phyloP scores from a whole-genome alignment of 2,888 invertebrate genomes.

The Sarcophaga rosellei region DNA sequence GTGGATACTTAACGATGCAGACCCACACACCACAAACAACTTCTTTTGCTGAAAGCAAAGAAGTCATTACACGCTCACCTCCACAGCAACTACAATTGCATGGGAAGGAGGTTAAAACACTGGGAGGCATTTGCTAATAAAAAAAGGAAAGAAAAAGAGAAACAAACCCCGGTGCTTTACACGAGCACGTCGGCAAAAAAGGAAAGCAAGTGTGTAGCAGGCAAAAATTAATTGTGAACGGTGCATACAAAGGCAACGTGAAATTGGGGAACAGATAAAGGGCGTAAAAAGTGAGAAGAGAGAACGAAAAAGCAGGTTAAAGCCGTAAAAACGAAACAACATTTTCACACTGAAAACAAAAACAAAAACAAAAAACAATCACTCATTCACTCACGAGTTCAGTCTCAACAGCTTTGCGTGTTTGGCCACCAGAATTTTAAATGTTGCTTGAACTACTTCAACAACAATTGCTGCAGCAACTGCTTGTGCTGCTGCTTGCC shows the following conservation, averaged over 20 bases:
- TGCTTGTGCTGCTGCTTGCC: neutral
- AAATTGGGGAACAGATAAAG: slow-evolving; percentile 1
- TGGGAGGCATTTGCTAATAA: neutral
- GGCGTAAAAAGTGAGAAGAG: slow-evolving; percentile 23
- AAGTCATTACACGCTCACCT: no score
- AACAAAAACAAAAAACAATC: neutral
- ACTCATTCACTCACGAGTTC: neutral
- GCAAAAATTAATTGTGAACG: slow-evolving; percentile 72
- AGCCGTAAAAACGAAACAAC: slow-evolving; percentile 53
- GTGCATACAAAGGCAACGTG: slow-evolving; percentile 48
- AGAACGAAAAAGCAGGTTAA: slow-evolving; percentile 66
- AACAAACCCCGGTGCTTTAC: neutral
- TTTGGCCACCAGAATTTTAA: slow-evolving; percentile 18
- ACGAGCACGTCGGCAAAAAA: neutral
- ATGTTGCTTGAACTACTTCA: slow-evolving; percentile 23
- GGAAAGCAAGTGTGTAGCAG: slow-evolving; percentile 5
- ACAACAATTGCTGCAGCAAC: neutral
- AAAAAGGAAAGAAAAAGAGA: neutral
- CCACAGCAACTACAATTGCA: neutral
- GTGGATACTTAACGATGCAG: slow-evolving; percentile 17
- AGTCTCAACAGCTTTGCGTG: slow-evolving; percentile 53
- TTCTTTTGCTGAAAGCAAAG: no score
- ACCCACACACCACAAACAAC: neutral
- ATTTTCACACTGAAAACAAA: slow-evolving; percentile 71
- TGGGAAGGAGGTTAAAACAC: neutral